Evolutionary conservation across 2,113 vertebrate species (phyloP).

Genomic region (Scytalopus superciliaris): DNA sequence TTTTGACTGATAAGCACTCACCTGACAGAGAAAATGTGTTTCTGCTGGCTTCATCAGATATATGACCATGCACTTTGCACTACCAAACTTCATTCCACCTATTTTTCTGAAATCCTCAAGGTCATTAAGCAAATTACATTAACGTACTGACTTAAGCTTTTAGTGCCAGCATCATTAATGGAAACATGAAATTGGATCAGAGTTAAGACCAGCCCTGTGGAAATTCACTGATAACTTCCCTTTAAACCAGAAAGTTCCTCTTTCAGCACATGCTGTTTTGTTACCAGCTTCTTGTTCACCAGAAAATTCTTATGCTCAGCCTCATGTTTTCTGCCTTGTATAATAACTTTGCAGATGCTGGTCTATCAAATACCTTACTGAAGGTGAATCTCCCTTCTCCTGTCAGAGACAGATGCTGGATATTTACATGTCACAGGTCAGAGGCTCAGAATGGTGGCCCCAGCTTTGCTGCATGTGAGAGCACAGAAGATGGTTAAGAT

Average conservation of each 20-base stretch:
- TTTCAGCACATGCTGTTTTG: not conserved
- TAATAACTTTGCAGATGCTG: not conserved
- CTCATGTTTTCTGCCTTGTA: not conserved
- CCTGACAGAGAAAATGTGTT: not conserved
- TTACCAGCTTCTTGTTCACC: not conserved
- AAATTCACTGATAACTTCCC: not conserved
- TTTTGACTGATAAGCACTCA: not conserved
- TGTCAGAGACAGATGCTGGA: not conserved
- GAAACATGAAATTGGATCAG: not conserved
- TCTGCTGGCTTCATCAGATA: not conserved
- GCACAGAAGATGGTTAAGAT: not conserved
- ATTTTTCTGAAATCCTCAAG: not conserved
- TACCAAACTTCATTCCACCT: not conserved
- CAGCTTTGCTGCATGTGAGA: not conserved
- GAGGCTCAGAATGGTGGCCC: not conserved
- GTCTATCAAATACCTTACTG: not conserved
- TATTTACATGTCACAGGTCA: not conserved
- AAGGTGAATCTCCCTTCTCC: not conserved
- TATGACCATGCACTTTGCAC: not conserved
- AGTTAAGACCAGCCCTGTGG: not conserved
- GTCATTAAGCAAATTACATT: not conserved
- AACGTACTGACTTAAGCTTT: not conserved
- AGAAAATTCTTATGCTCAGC: not conserved
- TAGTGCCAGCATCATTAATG: not conserved
- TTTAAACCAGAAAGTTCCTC: not conserved